Evolutionary conservation across 2,888 invertebrate genomes (phyloP).

Genomic region (Melanostoma mellinum): DNA sequence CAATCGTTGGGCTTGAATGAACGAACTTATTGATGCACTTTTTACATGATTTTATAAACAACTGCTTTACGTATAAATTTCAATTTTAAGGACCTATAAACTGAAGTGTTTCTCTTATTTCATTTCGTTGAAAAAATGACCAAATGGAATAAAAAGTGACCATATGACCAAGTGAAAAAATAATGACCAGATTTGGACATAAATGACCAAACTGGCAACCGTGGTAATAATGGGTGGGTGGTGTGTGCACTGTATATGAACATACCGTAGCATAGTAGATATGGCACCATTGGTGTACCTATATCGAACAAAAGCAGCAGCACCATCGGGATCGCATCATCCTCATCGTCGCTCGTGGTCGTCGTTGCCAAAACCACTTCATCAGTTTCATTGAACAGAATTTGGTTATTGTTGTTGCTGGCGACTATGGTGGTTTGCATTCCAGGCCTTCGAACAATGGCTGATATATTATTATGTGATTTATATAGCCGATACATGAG

Average conservation of each 20-base stretch:
- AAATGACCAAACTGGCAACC: no score
- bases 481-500: slow-evolving; percentile 58
- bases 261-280: slow-evolving; percentile 36
- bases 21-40: no score
- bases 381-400: slow-evolving; percentile 70
- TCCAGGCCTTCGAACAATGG: slow-evolving; percentile 51
- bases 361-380: slow-evolving; percentile 71
- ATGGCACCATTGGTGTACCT: slow-evolving; percentile 46
- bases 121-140: no score
- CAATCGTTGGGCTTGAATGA: no score
- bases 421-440: slow-evolving; percentile 44
- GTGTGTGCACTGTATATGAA: slow-evolving; percentile 21
- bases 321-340: slow-evolving; percentile 7
- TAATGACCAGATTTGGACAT: no score
- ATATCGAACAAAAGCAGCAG: slow-evolving; percentile 62
- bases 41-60: no score
- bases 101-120: no score
- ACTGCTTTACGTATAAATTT: no score
- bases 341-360: slow-evolving; percentile 39
- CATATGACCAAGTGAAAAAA: no score
- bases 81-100: no score
- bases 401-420: slow-evolving; percentile 49
- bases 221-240: slow-evolving; percentile 56
- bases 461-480: slow-evolving; percentile 68
- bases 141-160: no score